Conservation (phyloP, 2,113 vertebrate species). For the Symphodus melops region DNA sequence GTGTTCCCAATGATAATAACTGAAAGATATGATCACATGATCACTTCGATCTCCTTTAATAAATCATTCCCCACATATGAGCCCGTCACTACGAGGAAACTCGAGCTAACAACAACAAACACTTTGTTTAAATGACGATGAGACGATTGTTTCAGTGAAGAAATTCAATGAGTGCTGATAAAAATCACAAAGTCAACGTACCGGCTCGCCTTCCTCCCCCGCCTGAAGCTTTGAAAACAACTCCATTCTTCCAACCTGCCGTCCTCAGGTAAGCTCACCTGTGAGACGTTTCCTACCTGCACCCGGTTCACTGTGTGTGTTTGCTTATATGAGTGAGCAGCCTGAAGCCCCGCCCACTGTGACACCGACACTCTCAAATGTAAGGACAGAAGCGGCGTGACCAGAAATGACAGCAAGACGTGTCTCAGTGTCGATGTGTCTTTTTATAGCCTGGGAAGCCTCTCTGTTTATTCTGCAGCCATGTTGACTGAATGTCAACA, state of each 20-base stretch:
- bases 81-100: too few species aligned
- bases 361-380: neutral
- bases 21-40: too few species aligned
- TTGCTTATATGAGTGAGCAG: neutral
- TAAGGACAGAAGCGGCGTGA: neutral
- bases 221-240: neutral
- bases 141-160: too few species aligned
- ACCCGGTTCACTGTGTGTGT: neutral
- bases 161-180: too few species aligned
- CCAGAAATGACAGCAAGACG: neutral
- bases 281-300: neutral
- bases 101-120: too few species aligned
- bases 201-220: neutral
- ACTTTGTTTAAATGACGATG: too few species aligned
- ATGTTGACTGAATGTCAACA: too few species aligned
- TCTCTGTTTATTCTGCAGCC: neutral
- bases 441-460: neutral
- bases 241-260: neutral
- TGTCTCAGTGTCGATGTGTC: neutral
- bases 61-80: too few species aligned
- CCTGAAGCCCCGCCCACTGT: neutral
- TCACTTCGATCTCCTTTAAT: too few species aligned
- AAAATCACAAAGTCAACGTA: neutral
- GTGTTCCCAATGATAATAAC: too few species aligned
- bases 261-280: neutral